phyloP scores from a whole-genome alignment of 2,888 invertebrate species.

The Caenorhabditis sp. region DNA sequence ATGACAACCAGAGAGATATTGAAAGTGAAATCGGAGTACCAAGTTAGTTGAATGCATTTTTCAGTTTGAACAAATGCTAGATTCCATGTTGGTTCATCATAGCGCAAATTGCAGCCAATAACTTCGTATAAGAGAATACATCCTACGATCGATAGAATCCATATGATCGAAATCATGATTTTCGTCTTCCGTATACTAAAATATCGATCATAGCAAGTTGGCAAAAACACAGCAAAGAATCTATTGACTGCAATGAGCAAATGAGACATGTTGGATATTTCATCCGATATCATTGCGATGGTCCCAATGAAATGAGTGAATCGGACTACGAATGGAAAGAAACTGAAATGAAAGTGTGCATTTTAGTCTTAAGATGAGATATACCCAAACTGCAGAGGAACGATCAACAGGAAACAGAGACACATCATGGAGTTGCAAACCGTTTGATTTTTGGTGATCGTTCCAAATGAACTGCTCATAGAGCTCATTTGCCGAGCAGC shows the following conservation, averaged over 20 bases:
- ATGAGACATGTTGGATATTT: conserved; percentile 38
- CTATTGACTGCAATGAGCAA: conserved; percentile 40
- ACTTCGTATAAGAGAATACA: conserved; percentile 31
- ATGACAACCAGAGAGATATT: conserved; percentile 30
- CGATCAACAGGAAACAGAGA: neutral
- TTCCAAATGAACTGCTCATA: conserved; percentile 31
- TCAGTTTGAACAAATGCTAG: conserved; percentile 4
- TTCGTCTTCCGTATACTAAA: conserved; percentile 21
- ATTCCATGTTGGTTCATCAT: conserved; percentile 32
- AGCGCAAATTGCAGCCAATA: conserved; percentile 21
- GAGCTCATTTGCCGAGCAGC: conserved; percentile 9
- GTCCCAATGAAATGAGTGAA: conserved; percentile 32
- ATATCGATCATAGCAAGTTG: conserved; percentile 11
- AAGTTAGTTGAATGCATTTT: conserved; percentile 16
- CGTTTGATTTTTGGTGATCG: conserved; percentile 22
- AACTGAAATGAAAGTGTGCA: neutral
- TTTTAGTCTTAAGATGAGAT: no score
- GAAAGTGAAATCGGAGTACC: conserved; percentile 44
- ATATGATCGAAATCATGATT: conserved; percentile 3
- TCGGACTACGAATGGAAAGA: neutral
- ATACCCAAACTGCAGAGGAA: conserved; percentile 14
- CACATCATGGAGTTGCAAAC: conserved; percentile 16
- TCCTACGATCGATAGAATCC: neutral
- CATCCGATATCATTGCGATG: conserved; percentile 29
- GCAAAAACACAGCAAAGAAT: conserved; percentile 34